phyloP scores from a whole-genome alignment of 2,888 invertebrate genomes.

The Podabrus alpinus region DNA sequence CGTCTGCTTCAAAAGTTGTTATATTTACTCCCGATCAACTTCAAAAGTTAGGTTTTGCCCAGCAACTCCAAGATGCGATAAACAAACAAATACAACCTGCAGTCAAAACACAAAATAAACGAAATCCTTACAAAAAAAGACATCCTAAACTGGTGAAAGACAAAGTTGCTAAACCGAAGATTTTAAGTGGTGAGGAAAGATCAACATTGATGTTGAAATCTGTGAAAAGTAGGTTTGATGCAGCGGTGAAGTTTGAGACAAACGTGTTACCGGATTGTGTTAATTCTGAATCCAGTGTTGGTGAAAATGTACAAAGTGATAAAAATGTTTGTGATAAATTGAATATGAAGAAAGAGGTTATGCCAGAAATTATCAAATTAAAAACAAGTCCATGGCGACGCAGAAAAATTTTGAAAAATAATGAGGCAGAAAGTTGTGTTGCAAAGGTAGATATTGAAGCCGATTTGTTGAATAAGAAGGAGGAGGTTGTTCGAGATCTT shows the following conservation, averaged over 20 bases:
- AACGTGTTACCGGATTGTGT: not conserved
- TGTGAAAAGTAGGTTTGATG: not conserved
- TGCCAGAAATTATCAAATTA: not conserved
- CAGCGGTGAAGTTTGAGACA: not conserved
- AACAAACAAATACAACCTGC: not conserved
- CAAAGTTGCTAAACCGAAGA: not conserved
- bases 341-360: not conserved
- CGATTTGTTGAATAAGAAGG: not conserved
- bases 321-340: not conserved
- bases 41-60: constrained; percentile 22
- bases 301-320: not conserved
- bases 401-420: not conserved
- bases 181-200: not conserved
- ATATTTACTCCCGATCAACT: constrained; percentile 30
- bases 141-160: not conserved
- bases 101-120: not conserved
- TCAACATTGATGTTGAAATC: not conserved
- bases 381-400: not conserved
- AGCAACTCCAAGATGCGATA: constrained; percentile 11
- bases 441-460: not conserved
- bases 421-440: not conserved
- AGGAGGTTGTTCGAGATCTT: not conserved
- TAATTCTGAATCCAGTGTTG: not conserved
- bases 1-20: constrained; percentile 10
- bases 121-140: not conserved